phyloP scores from a whole-genome alignment of 2,797 vertebrate genomes.

The Zalophus californianus region DNA sequence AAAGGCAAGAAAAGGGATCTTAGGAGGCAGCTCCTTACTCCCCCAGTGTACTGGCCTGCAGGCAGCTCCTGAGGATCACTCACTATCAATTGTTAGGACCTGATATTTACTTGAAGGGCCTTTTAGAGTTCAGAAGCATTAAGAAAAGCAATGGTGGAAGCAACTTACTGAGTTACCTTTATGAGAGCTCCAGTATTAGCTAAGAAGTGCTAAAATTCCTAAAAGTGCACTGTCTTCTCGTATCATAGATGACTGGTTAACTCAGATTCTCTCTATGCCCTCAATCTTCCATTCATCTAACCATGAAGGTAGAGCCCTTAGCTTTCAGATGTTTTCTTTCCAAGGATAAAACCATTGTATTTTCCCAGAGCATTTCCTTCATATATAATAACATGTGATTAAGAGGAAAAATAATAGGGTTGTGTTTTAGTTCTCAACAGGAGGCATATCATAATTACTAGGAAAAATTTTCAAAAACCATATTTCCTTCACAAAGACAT shows the following conservation, averaged over 20 bases:
- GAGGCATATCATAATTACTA: background rate
- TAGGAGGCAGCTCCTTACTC: background rate
- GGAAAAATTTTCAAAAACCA: background rate
- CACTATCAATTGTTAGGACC: background rate
- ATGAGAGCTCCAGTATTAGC: background rate
- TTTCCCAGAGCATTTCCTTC: constrained; percentile 35
- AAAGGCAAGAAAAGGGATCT: background rate
- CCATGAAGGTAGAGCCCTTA: background rate
- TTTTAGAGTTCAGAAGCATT: background rate
- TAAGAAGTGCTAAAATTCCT: background rate
- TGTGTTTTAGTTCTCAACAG: background rate
- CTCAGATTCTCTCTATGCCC: background rate
- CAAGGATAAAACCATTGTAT: background rate
- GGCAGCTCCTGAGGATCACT: background rate
- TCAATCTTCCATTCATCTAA: background rate
- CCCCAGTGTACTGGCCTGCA: background rate
- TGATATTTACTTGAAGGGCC: background rate
- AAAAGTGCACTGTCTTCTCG: background rate
- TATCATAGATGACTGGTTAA: background rate
- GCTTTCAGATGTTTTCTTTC: background rate
- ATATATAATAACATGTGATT: background rate
- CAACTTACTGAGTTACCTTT: background rate
- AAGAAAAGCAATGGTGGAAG: background rate
- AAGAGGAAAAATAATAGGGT: background rate
- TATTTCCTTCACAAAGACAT: background rate